Evolutionary conservation across 2,113 vertebrate species (phyloP), one percentile per base, ranked within the genome.

Genomic region (Corythornis vintsioides): DNA sequence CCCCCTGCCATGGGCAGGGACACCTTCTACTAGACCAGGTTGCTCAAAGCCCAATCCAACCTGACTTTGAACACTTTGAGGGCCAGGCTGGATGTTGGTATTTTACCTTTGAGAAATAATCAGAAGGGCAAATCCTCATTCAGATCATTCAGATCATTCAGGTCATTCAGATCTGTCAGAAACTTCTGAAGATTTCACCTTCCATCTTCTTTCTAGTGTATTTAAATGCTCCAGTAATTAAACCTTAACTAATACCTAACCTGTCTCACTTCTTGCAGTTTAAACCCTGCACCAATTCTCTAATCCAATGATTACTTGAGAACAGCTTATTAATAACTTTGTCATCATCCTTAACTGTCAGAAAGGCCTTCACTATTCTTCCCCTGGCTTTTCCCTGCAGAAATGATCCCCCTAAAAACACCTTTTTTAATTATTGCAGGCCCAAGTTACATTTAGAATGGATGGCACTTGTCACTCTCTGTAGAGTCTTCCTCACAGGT

Each of bases 391-490:
- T 85, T 60, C 9, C 21, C 29, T 55, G 24, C 15, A 59, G 33
- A 60, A 71, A 55, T 0, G 1, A 73, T 15, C 35, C 15, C 21
- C 40, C 4, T 15, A 24, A 43, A 26, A 9, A 12, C 29, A 28
- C 2, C 3, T 2, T 42, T 57, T 61, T 73, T 45, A 10, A 29
- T 66, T 80, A 45, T 60, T 0, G 1, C 13, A 13, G 57, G 38
- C 20, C 43, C 17, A 42, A 38, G 40, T 53, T 71, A 60, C 10
- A 3, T 19, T 65, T 42, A 38, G 59, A 72, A n/a, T 21, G 3
- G 31, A 63, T 22, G 1, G 1, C 14, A 31, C 72, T 35, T 1
- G 0, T 64, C 4, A 0, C 26, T 57, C 56, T 52, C 50, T 55
- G 52, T 52, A 76, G 45, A 10, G 33, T 76, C 52, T 66, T n/a